Evolutionary conservation across 2,797 vertebrate species (phyloP), one percentile per base, ranked within the genome.

Genomic region (Botia almorhae): DNA sequence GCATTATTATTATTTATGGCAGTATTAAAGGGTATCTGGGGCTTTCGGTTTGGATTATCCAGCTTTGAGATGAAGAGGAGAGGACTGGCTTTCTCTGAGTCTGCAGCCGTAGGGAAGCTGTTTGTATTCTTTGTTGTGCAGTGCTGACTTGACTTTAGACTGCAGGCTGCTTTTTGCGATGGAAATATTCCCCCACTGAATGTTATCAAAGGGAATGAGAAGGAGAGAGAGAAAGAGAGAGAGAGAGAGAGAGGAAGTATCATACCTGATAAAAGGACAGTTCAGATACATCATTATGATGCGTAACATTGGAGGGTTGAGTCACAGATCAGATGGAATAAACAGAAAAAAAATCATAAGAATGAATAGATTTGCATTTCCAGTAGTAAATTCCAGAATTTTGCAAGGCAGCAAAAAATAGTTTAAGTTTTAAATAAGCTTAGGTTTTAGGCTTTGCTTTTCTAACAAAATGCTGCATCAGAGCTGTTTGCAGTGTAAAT

Each of bases 11-110:
- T 74, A 63, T 65, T 73, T 50, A 72, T 51, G 21, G 50, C 43
- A 51, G 74, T 48, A 55, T 80, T 83, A 68, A 67, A 69, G 69
- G 63, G 51, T 67, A 75, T 83, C 50, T 71, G 60, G 71, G 60
- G 78, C 51, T 71, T 71, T 72, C 78, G n/a, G 74, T 76, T 61
- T 65, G 67, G 78, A 83, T 83, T 76, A 81, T 83, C 50, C 61
- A 67, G 69, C 69, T 74, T 78, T 83, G 8, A 51, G 69, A 51
- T 50, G 70, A 60, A 79, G 56, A 51, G 60, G 67, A 80, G 73
- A 76, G 61, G 69, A 80, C 73, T 65, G 69, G 61, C 36, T 26
- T 71, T 83, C 78, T 72, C 33, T 16, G 65, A 64, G 65, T 71
- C 55, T 64, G 50, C 61, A 73, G 53, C 73, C 60, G 26, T 63